These are phyloP conservation scores for Caenorhabditis sinica DNA, from an alignment of 2,888 invertebrate genomes.

Conservation along the genomic window DNA sequence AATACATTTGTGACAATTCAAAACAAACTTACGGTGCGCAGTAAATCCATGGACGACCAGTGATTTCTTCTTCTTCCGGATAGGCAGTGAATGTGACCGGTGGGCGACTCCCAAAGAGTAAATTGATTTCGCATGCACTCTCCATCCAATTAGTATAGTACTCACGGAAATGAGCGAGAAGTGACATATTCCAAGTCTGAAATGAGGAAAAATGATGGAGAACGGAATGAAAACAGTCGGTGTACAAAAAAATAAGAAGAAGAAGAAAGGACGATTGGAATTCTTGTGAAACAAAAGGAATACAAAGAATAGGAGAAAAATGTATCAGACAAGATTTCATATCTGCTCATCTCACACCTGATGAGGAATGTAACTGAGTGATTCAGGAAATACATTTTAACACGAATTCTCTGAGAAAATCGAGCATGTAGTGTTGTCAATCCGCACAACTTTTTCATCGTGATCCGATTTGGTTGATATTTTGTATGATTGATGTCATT, in stretches of 20 bases:
- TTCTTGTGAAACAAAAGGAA: too few relatives aligned
- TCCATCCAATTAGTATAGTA: slow-evolving; percentile 33
- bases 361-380: not conserved
- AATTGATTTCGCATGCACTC: slow-evolving; percentile 15
- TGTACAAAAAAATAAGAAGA: not conserved
- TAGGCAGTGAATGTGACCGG: slow-evolving; percentile 20
- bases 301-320: not conserved
- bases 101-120: slow-evolving; percentile 20
- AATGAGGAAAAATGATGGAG: not conserved
- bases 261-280: not conserved
- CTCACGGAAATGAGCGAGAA: slow-evolving; percentile 16
- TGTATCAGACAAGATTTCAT: not conserved
- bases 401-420: too few relatives aligned
- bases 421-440: too few relatives aligned
- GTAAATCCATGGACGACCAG: slow-evolving; percentile 12
- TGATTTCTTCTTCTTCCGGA: slow-evolving; percentile 10
- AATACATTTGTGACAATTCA: not conserved
- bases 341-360: too few relatives aligned
- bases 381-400: not conserved
- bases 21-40: slow-evolving; percentile 12
- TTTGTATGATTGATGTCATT: too few relatives aligned
- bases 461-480: too few relatives aligned
- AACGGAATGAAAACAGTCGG: not conserved
- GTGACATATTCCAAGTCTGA: slow-evolving; percentile 25
- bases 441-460: too few relatives aligned